Evolutionary conservation across 2,797 vertebrate genomes (phyloP), one percentile per base, ranked within the genome.

Genomic region (Cygnus olor): DNA sequence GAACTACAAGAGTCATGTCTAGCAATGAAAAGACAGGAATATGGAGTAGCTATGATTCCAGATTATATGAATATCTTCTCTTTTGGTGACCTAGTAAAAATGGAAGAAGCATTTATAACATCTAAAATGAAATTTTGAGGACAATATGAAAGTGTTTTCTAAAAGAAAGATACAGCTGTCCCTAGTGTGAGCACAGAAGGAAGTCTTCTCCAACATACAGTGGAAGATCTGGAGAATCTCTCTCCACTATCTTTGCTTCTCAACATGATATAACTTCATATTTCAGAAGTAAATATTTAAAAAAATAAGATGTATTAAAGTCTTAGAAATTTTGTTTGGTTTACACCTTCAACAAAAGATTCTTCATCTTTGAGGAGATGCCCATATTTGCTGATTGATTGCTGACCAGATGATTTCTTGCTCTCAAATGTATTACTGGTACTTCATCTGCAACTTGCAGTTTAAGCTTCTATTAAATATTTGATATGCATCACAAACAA

Each of bases 401-500:
- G 63, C 61, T 90, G 73, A 49, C 57, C 25, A 32, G 28, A 44
- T 7, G 1, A 84, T 71, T 74, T 21, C 45, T 76, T 81, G 24
- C 34, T 81, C 40, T 88, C 54, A 63, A 8, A 76, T n/a, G 5
- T 58, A 21, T 65, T 74, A 11, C 8, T 83, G 40, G 10, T 71
- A 32, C 34, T 93, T 65, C 53, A 38, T 57, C 47, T 80, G 14
- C 24, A 87, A 58, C 38, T 70, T 94, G 74, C 40, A 87, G 30
- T 56, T 94, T 77, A 82, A 89, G n/a, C 56, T 82, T 38, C 68
- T 91, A 14, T 85, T 94, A 85, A 79, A 77, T 92, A 92, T 92
- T 90, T 96, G 17, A 92, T 70, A 63, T 32, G 19, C 70, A 65
- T 84, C 58, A 40, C 71, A 93, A 90, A 89, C 51, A 89, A 51